Evolutionary conservation across 2,113 vertebrate genomes (phyloP), one percentile per base, ranked within the genome.

Genomic region (Hemiprocne comata): DNA sequence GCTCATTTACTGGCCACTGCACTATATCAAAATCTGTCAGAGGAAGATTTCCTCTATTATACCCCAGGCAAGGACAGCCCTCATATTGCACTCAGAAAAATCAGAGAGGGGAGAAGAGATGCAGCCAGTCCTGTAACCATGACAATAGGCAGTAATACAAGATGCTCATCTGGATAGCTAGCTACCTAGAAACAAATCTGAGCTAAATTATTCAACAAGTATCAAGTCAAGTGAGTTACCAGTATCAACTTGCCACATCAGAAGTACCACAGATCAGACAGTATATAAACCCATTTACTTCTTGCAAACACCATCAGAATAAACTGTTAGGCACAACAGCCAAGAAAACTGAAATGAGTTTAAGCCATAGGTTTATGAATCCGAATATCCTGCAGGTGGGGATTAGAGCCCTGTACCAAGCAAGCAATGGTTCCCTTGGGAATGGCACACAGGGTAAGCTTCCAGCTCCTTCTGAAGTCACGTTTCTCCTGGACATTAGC

Each of bases 181-280:
- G 31, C 57, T 66, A 74, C 36, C 36, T 40, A 88, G 67, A 93
- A 80, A 93, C 26, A 92, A 85, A 64, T 31, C 33, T 34, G 11
- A 80, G 65, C 46, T 95, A 72, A 95, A 94, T 94, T 84, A 94
- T 85, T 96, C 51, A 96, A 29, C 31, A 55, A 58, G 42, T 54
- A 51, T 74, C 38, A 75, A 77, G 69, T 82, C 53, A 36, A 46
- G 64, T 0, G 1, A 92, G 61, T 71, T 76, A 81, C 33, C 77
- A 57, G 3, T 50, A 92, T 70, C 65, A 75, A 26, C 36, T 65
- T 70, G 36, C 29, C 4, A 8, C 44, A 51, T 29, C 42, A 72
- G 69, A 92, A 64, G 18, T 61, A 61, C 75, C 51, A 71, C 28
- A 72, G 58, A 64, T 85, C 90, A 89, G 34, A 51, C 26, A 10